These are phyloP conservation scores for Drosophila neotestacea DNA, from an alignment of 2,888 invertebrate genomes.

Conservation along the genomic window DNA sequence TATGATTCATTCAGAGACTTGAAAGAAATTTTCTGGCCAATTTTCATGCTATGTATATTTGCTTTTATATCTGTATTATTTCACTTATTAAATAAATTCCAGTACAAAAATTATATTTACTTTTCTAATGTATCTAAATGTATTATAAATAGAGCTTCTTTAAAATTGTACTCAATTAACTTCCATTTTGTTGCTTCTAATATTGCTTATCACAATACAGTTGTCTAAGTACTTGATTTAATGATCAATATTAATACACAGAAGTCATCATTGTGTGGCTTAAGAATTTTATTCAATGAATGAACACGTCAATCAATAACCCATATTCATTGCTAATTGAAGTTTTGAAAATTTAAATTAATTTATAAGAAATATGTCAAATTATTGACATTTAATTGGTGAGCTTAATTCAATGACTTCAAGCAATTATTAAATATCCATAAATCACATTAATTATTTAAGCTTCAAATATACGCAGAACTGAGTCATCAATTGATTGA, in stretches of 20 bases:
- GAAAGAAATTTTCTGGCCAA: not conserved
- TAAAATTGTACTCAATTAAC: not conserved
- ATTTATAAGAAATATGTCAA: not conserved
- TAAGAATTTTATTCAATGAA: not conserved
- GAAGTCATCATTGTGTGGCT: not conserved
- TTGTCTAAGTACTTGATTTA: not conserved
- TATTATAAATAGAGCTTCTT: too few species aligned
- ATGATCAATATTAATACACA: not conserved
- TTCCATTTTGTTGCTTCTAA: too few species aligned
- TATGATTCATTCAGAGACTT: not conserved
- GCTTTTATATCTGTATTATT: too few species aligned
- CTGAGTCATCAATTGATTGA: not conserved
- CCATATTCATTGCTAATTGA: not conserved
- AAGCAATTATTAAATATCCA: not conserved
- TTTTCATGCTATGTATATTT: not conserved
- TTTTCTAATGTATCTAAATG: too few species aligned
- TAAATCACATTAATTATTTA: not conserved
- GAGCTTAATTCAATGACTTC: not conserved
- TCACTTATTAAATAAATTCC: too few species aligned
- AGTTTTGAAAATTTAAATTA: not conserved
- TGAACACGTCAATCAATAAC: constrained; percentile 4
- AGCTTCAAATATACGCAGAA: not conserved
- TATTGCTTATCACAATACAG: not conserved
- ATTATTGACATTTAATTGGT: not conserved
- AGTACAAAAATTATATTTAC: too few species aligned